Conservation (phyloP, 1,140 invertebrate genomes). For the Drosophila trapezifrons region DNA sequence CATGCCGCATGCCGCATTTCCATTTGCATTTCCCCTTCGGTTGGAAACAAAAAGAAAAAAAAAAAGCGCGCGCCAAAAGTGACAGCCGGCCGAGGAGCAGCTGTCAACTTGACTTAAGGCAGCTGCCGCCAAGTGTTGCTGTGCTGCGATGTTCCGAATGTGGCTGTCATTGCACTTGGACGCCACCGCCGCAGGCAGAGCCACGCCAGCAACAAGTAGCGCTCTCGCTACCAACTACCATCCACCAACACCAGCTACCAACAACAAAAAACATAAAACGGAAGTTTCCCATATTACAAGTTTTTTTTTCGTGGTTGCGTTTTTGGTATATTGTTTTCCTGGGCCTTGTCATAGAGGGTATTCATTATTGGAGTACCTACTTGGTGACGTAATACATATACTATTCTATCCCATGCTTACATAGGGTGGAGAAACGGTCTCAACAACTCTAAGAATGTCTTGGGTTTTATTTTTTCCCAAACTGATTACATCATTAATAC, state of each 20-base stretch:
- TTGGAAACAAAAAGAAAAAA: too few relatives aligned
- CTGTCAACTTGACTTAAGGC: slow-evolving; percentile 61
- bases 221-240: slow-evolving; percentile 1
- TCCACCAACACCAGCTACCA: slow-evolving; percentile 2
- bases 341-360: neutral
- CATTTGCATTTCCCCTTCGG: slow-evolving; percentile 42
- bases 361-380: neutral
- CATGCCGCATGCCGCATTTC: slow-evolving; percentile 37
- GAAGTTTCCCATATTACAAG: slow-evolving; percentile 46
- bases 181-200: slow-evolving; percentile 3
- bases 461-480: too few relatives aligned
- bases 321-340: slow-evolving; percentile 19
- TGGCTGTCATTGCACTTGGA: slow-evolving; percentile 45
- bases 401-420: neutral
- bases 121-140: slow-evolving; percentile 38
- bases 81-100: slow-evolving; percentile 52
- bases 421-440: neutral
- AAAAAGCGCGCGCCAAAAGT: slow-evolving; percentile 53
- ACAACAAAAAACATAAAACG: slow-evolving; percentile 23
- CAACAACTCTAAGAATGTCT: neutral
- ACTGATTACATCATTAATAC: too few relatives aligned
- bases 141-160: slow-evolving; percentile 6
- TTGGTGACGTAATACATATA: neutral
- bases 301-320: slow-evolving; percentile 19
- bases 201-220: slow-evolving; percentile 47